These are phyloP conservation scores for Thumatha senex DNA, from an alignment of 2,888 invertebrate species.

Conservation along the genomic window DNA sequence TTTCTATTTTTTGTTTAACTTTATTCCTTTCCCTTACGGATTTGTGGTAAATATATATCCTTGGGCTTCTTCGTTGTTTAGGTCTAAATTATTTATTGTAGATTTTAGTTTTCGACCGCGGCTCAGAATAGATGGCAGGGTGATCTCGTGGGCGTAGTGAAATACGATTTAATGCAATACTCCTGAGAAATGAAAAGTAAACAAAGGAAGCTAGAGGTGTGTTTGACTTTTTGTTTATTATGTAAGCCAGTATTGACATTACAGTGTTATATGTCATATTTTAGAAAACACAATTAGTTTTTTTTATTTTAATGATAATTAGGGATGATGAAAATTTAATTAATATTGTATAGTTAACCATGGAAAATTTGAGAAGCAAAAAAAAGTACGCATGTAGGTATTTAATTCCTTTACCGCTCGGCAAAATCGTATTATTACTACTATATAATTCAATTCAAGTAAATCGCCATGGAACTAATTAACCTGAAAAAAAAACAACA, in stretches of 20 bases:
- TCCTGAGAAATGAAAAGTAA: neutral
- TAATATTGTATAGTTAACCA: no score
- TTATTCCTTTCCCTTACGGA: slow-evolving; percentile 17
- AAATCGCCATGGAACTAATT: no score
- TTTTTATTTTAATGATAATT: no score
- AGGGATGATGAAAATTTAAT: no score
- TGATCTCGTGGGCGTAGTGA: slow-evolving; percentile 8
- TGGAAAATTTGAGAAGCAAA: no score
- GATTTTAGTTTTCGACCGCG: slow-evolving; percentile 5
- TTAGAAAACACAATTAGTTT: neutral
- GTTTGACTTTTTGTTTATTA: neutral
- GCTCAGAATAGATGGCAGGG: slow-evolving; percentile 5
- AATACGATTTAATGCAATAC: slow-evolving; percentile 7
- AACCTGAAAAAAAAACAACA: no score
- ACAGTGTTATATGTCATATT: neutral
- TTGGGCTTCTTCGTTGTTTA: slow-evolving; percentile 8
- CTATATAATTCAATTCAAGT: no score
- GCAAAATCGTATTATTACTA: no score
- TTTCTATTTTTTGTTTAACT: slow-evolving; percentile 23
- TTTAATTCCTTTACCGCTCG: no score
- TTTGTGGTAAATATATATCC: slow-evolving; percentile 17
- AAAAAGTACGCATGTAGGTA: no score
- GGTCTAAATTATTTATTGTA: slow-evolving; percentile 16
- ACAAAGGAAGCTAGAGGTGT: neutral
- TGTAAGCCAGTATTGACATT: neutral